These are phyloP conservation scores for Turritopsis dohrnii DNA, from an alignment of 30 jellyfish, hydroid and myxozoan species.

Conservation along the genomic window DNA sequence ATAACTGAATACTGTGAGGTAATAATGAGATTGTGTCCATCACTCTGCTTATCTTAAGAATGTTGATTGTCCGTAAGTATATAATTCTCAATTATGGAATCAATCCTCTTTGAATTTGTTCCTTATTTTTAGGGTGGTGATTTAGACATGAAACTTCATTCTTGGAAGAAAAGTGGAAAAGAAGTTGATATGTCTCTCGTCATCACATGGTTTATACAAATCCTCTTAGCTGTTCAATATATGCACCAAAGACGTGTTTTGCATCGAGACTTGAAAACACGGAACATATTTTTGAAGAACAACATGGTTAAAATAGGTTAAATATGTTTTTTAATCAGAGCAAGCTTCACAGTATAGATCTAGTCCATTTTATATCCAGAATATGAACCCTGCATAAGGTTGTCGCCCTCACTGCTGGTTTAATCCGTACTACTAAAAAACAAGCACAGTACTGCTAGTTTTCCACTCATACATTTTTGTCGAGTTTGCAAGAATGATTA, in stretches of 20 bases:
- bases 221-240: conserved; percentile 71
- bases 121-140: conserved; percentile 64
- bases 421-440: no score
- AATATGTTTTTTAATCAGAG: no score
- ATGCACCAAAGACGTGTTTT: conserved; percentile 67
- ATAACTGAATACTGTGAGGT: conserved; percentile 85
- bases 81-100: neutral
- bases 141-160: conserved; percentile 48
- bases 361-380: no score
- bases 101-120: neutral
- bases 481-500: no score
- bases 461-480: no score
- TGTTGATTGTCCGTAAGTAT: no score
- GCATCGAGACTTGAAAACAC: conserved; percentile 79
- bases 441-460: no score
- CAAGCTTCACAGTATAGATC: no score
- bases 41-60: no score
- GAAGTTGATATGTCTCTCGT: conserved; percentile 49
- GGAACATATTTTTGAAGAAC: conserved; percentile 67
- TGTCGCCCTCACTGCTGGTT: no score
- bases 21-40: no score
- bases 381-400: no score
- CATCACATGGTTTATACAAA: conserved; percentile 65
- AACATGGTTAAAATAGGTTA: conserved; percentile 80
- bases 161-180: conserved; percentile 44